Evolutionary conservation across 2,797 vertebrate genomes (phyloP).

Genomic region (Epinephelus coioides): DNA sequence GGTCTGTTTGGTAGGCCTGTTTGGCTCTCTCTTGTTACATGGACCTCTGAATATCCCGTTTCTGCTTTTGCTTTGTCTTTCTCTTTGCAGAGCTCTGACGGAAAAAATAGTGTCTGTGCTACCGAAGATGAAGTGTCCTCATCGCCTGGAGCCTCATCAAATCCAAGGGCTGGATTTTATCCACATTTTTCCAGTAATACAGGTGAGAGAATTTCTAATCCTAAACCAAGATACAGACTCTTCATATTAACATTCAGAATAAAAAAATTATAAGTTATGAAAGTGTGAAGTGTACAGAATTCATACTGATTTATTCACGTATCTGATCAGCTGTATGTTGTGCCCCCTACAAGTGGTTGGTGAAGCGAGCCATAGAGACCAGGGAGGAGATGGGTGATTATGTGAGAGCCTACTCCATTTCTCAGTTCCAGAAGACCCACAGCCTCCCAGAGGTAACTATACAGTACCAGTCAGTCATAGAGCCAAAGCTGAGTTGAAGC

Average conservation of each 20-base stretch:
- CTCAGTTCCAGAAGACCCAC: conserved; percentile 96
- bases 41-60: too few species aligned
- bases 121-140: conserved; percentile 98
- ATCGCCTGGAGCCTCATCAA: conserved; percentile 97
- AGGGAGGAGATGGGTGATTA: conserved; percentile 98
- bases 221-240: background rate
- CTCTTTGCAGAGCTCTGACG: conserved; percentile 90
- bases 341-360: conserved; percentile 90
- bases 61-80: background rate
- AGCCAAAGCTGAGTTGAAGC: background rate
- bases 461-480: background rate
- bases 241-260: background rate
- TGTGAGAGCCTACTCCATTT: conserved; percentile 93
- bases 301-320: background rate
- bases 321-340: conserved; percentile 20
- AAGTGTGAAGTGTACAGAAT: background rate
- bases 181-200: conserved; percentile 97
- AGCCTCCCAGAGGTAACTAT: conserved; percentile 92
- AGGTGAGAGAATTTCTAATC: conserved; percentile 81
- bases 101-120: conserved; percentile 98
- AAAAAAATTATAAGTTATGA: background rate
- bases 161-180: conserved; percentile 99
- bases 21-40: too few species aligned
- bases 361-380: conserved; percentile 98
- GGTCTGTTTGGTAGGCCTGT: too few species aligned